Evolutionary conservation across 2,888 invertebrate species (phyloP), one percentile per base, ranked within the genome.

Genomic region (Cataglyphis cursor): DNA sequence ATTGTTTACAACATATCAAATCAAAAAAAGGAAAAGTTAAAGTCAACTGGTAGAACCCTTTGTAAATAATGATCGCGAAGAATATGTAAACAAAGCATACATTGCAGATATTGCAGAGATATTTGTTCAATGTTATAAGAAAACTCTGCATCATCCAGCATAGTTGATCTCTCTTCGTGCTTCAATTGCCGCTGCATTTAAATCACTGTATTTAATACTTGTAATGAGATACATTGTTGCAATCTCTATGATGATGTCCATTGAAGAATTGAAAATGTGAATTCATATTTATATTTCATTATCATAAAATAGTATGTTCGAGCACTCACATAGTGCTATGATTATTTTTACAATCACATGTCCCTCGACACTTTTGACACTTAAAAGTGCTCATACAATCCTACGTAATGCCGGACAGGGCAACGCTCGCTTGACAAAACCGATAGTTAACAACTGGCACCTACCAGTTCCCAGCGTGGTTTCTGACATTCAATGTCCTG

Each of bases 401-500:
- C 57, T 68, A 44, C 44, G 59, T 51, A 66, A 76, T 28, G 41
- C 57, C 57, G 44, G 70, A 51, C 73, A 12, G 41, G 81, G 31
- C 78, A 48, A 59, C 54, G 62, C 44, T 75, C 81, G 81, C 61
- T 65, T 59, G 78, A 80, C 68, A 72, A 84, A 82, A 83, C 59
- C 57, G 87, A 82, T 62, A 74, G 59, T 83, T 74, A 38, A 81
- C 74, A 83, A 80, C 80, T 83, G 74, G 64, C 66, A 62, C 41
- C 57, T 70, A 59, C 73, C 68, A 73, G 72, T 75, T 41, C 82
- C 64, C 83, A 83, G 78, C 81, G n/a, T 72, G 78, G 86, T 88
- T 88, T 82, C 85, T 85, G 89, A 90, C 87, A 89, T 90, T 89
- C 90, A 86, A 90, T 88, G 89, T 83, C 88, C 87, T 88, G 90